Conservation (phyloP, 2,113 vertebrate species). For the Seriola aureovittata region DNA sequence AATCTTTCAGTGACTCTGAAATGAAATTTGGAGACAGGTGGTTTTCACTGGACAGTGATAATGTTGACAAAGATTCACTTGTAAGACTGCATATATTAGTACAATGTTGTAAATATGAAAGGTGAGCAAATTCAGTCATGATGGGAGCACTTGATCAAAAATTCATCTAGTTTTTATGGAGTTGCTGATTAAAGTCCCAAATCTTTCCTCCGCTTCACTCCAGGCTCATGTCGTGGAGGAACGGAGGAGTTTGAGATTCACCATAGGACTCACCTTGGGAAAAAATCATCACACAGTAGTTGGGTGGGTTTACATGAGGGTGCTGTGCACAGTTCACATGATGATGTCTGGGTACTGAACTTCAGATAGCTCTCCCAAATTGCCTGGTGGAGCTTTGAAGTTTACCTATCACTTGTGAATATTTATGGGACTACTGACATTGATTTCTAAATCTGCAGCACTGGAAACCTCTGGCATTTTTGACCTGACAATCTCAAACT, state of each 20-base stretch:
- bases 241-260: neutral
- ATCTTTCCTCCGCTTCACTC: neutral
- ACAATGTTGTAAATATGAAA: too few relatives aligned
- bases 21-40: too few relatives aligned
- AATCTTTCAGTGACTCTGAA: too few relatives aligned
- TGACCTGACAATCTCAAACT: neutral
- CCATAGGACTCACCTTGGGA: neutral
- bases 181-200: neutral
- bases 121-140: neutral
- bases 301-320: constrained; percentile 8
- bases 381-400: constrained; percentile 64
- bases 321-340: constrained; percentile 11
- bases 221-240: neutral
- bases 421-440: constrained; percentile 39
- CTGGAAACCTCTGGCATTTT: constrained; percentile 11
- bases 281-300: neutral
- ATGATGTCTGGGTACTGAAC: constrained; percentile 29
- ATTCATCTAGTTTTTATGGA: neutral
- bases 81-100: too few relatives aligned
- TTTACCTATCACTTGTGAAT: constrained; percentile 43
- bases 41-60: too few relatives aligned
- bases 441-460: constrained; percentile 35
- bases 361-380: constrained; percentile 55
- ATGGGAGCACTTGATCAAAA: too few relatives aligned
- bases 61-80: too few relatives aligned